A percentile compares a stretch with the other conserved stretches of the same genome.
These are phyloP conservation scores for Isurus oxyrinchus DNA, from an alignment of 2,113 vertebrate species.

Conservation along the genomic window DNA sequence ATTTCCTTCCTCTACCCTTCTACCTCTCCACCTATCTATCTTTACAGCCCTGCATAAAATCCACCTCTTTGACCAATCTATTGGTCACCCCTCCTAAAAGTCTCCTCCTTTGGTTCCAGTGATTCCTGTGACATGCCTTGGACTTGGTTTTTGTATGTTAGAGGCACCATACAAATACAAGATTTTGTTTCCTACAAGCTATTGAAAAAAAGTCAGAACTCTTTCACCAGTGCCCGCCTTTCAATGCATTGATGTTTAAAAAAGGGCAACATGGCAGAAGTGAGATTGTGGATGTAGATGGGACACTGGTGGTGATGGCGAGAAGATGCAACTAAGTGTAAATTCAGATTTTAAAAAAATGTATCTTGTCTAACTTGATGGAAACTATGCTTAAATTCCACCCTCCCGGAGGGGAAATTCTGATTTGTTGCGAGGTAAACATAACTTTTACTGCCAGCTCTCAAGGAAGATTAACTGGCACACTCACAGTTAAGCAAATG, in stretches of 20 bases:
- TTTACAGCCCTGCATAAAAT: background rate
- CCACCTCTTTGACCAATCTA: background rate
- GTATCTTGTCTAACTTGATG: background rate
- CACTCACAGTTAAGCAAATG: background rate
- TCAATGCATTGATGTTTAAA: background rate
- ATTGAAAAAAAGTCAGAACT: background rate
- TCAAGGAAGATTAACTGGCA: background rate
- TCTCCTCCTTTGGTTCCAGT: background rate
- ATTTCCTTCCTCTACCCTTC: background rate
- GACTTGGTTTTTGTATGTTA: background rate
- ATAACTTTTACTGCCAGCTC: background rate
- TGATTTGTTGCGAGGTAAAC: background rate
- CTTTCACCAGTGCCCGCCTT: background rate
- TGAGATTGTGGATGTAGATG: too few species aligned
- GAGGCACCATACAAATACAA: background rate
- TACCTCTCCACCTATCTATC: background rate
- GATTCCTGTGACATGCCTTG: background rate
- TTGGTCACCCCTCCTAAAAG: background rate
- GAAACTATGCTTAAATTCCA: background rate
- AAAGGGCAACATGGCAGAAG: background rate
- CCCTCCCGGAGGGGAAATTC: background rate
- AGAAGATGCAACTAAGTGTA: background rate
- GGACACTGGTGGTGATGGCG: background rate
- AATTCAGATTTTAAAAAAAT: background rate
- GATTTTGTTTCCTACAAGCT: background rate